Percentiles rank a stretch among this genome's conserved stretches.
Evolutionary conservation across 2,888 invertebrate genomes (phyloP).

Genomic region (Geophilus truncorum): DNA sequence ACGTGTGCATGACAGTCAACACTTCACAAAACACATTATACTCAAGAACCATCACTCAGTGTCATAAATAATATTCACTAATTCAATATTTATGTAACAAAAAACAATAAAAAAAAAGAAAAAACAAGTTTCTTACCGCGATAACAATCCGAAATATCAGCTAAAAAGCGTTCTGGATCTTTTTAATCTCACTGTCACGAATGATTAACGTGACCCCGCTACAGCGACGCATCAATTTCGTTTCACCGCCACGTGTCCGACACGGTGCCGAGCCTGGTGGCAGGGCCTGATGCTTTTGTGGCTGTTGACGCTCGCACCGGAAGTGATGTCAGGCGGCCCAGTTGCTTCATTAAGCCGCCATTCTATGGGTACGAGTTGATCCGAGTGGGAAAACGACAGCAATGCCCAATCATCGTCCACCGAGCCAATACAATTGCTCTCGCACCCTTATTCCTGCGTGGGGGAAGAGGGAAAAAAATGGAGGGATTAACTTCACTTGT

Average conservation of each 20-base stretch:
- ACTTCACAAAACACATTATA: background rate
- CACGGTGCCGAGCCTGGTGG: background rate
- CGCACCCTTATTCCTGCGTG: background rate
- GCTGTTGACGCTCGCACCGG: background rate
- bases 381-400: conserved; percentile 23
- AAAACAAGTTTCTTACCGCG: background rate
- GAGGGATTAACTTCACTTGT: conserved; percentile 22
- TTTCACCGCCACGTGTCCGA: background rate
- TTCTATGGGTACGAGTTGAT: background rate
- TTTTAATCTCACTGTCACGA: background rate
- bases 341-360: conserved; percentile 18
- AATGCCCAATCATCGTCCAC: background rate
- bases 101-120: background rate
- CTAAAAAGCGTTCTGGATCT: background rate
- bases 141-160: background rate
- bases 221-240: background rate
- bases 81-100: background rate
- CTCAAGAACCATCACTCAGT: background rate
- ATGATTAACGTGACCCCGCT: background rate
- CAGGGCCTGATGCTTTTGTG: background rate
- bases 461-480: background rate
- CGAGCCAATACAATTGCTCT: background rate
- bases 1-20: no score
- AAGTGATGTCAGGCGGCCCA: background rate
- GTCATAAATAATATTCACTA: background rate